Conservation (phyloP, 1,140 invertebrate species). For the Drosophila setifemur region DNA sequence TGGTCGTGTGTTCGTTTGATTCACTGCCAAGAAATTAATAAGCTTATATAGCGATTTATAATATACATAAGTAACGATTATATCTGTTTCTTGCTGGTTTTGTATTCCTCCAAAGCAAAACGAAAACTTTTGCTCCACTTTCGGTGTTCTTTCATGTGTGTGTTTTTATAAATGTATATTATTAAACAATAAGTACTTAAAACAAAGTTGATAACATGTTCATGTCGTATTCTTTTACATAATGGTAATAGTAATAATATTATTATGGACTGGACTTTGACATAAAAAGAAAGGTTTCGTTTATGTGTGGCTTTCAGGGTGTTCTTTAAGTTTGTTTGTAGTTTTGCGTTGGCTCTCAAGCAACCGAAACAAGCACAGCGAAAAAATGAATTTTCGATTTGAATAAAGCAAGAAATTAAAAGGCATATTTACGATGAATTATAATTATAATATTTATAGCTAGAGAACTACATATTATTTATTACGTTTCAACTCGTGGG, state of each 20-base stretch:
- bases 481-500: slow-evolving; percentile 33
- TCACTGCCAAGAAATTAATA: slow-evolving; percentile 66
- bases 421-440: slow-evolving; percentile 54
- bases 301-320: slow-evolving; percentile 2
- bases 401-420: slow-evolving; percentile 57
- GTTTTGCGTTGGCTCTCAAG: slow-evolving; percentile 22
- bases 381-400: slow-evolving; percentile 46
- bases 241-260: slow-evolving; percentile 59
- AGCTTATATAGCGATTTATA: slow-evolving; percentile 73
- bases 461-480: slow-evolving; percentile 57
- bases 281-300: slow-evolving; percentile 48
- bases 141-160: slow-evolving; percentile 17
- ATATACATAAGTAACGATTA: slow-evolving; percentile 79
- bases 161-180: slow-evolving; percentile 53
- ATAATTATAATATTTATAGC: slow-evolving; percentile 43
- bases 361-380: slow-evolving; percentile 73
- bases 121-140: slow-evolving; percentile 10
- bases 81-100: slow-evolving; percentile 54
- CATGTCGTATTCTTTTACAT: slow-evolving; percentile 41
- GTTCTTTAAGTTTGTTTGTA: slow-evolving; percentile 4
- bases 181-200: slow-evolving; percentile 81
- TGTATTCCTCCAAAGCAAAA: slow-evolving; percentile 33
- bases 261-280: slow-evolving; percentile 63
- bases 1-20: slow-evolving; percentile 39
- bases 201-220: slow-evolving; percentile 76